A percentile compares a stretch with the other conserved stretches of the same genome.
Conservation (phyloP, 92 coral and sea anemone genomes). For the Umimayanthus chanpuru region DNA sequence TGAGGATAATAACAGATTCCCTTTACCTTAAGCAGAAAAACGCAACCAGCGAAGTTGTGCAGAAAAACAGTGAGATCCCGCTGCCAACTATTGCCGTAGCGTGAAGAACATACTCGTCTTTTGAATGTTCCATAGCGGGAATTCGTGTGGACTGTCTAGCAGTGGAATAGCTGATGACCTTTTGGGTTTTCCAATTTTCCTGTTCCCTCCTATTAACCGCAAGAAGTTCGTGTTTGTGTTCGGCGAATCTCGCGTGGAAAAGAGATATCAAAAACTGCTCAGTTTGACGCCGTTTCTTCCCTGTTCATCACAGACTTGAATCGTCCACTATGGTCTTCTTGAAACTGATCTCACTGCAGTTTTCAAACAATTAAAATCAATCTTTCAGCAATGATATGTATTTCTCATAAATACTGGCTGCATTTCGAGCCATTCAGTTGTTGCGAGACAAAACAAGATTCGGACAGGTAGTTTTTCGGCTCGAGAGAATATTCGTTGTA, state of each 20-base stretch:
- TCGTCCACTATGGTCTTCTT: background rate
- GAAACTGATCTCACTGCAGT: slow-evolving; percentile 31
- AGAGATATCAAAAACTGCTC: background rate
- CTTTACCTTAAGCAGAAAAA: slow-evolving; percentile 79
- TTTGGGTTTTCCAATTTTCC: background rate
- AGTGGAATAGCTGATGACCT: background rate
- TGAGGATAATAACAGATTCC: background rate
- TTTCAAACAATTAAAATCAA: slow-evolving; percentile 29
- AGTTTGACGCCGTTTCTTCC: background rate
- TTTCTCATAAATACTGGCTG: slow-evolving; percentile 14
- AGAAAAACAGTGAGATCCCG: slow-evolving; percentile 79
- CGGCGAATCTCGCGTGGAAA: background rate
- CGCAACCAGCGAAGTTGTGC: slow-evolving; percentile 62
- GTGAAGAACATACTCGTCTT: slow-evolving; percentile 54
- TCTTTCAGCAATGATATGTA: slow-evolving; percentile 24
- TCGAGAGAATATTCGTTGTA: background rate
- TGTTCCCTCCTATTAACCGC: background rate
- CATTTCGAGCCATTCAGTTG: background rate
- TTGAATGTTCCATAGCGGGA: slow-evolving; percentile 9
- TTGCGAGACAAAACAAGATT: background rate
- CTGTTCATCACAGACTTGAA: background rate
- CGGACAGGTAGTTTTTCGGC: slow-evolving; percentile 7
- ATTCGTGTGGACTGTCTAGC: background rate
- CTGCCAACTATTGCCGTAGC: slow-evolving; percentile 87
- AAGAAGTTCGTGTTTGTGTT: background rate